Evolutionary conservation across 2,888 invertebrate species (phyloP).

Genomic region (Tryphoninae sp.): DNA sequence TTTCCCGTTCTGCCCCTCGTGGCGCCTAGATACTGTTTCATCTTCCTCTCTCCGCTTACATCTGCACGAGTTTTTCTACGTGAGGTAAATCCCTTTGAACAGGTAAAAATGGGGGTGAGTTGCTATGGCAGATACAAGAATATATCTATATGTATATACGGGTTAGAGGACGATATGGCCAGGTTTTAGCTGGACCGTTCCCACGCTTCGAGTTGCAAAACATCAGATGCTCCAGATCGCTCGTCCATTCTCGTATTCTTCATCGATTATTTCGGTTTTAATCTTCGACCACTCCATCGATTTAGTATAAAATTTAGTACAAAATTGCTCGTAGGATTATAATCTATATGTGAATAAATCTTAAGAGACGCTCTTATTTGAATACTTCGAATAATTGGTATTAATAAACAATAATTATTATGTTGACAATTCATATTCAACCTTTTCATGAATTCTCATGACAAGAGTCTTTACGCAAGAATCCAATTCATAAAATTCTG

Average conservation of each 20-base stretch:
- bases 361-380: neutral
- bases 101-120: conserved; percentile 73
- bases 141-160: conserved; percentile 12
- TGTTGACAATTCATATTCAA: too few relatives aligned
- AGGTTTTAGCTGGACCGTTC: conserved; percentile 66
- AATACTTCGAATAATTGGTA: too few relatives aligned
- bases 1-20: conserved; percentile 61
- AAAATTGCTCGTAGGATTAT: conserved; percentile 1
- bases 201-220: conserved; percentile 76
- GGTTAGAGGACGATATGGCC: conserved; percentile 16
- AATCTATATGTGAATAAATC: conserved; percentile 25
- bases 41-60: conserved; percentile 59
- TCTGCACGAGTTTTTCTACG: conserved; percentile 28
- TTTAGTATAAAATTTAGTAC: neutral
- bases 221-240: conserved; percentile 60
- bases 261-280: conserved; percentile 54
- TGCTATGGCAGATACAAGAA: conserved; percentile 21
- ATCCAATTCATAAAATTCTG: neutral
- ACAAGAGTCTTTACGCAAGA: neutral
- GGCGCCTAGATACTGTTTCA: conserved; percentile 72
- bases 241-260: conserved; percentile 45
- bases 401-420: too few relatives aligned
- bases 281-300: conserved; percentile 26
- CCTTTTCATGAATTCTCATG: neutral
- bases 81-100: conserved; percentile 72